Conservation (phyloP, 2,113 vertebrate genomes). For the Rynchops niger region DNA sequence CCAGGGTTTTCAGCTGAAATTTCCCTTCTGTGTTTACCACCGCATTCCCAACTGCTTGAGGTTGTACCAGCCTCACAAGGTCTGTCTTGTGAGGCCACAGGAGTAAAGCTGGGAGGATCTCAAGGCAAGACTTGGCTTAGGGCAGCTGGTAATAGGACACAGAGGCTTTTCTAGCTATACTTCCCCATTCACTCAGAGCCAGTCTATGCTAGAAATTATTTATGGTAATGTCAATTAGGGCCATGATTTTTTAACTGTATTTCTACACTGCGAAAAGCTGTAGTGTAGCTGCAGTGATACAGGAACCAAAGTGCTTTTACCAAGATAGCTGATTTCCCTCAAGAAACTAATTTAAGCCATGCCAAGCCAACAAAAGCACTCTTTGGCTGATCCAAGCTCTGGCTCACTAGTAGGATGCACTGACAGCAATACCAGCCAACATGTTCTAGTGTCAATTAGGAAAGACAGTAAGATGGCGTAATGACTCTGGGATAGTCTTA, state of each 20-base stretch:
- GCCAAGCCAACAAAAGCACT: slow-evolving; percentile 62
- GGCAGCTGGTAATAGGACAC: not conserved
- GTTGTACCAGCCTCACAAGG: not conserved
- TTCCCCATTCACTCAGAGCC: slow-evolving; percentile 49
- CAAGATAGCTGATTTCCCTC: slow-evolving; percentile 65
- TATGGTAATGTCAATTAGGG: slow-evolving; percentile 66
- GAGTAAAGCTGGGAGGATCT: not conserved
- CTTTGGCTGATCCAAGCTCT: slow-evolving; percentile 34
- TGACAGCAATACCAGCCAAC: slow-evolving; percentile 23
- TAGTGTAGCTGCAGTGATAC: slow-evolving; percentile 49
- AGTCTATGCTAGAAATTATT: slow-evolving; percentile 59
- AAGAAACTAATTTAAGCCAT: slow-evolving; percentile 60
- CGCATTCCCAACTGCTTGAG: not conserved
- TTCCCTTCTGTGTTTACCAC: not conserved
- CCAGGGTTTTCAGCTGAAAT: not conserved
- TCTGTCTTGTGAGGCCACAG: not conserved
- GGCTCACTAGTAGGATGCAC: slow-evolving; percentile 25
- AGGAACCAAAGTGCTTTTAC: slow-evolving; percentile 65
- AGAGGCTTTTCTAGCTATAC: slow-evolving; percentile 21
- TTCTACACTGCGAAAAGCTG: slow-evolving; percentile 31
- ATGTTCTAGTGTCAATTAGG: slow-evolving; percentile 20
- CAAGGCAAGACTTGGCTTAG: not conserved
- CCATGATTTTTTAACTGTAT: slow-evolving; percentile 66
- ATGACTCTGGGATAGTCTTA: not conserved
- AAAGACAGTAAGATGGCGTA: not conserved